Base-by-base conservation (phyloP, 2,888 invertebrate genomes). In the Dryadula phaetusa region DNA sequence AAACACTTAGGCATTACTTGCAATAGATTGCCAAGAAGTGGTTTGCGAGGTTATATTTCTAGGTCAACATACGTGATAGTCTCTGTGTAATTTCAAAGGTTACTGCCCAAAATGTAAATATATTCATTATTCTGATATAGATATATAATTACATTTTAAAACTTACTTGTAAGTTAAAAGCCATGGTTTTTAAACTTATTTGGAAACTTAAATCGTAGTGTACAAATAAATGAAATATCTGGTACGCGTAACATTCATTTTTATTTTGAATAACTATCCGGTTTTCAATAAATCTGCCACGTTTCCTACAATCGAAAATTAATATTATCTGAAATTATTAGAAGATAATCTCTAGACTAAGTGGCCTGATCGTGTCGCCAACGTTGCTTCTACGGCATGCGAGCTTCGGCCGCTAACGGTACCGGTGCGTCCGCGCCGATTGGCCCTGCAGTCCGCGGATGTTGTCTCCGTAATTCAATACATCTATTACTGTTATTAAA, bases 401-500 rank as follows among this genome's bases (percentile, higher is more conserved):
- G 71, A 72, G 75, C 70, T 75, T 74, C 73, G 76, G 77, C 75
- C 77, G 73, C 75, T 90, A 90, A 90, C 90, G 90, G 91, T 84
- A 88, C 82, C 70, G 61, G 64, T 73, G 80, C 77, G 81, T 66
- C 40, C 32, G 80, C 82, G 80, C 77, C 80, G 81, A 82, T 82
- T 81, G 87, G 88, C 88, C 87, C 90, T 88, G 84, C 84, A 83
- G 75, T 82, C 81, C 80, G 83, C 81, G 82, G 85, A 82, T 84
- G 82, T 79, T 83, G 85, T 84, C 88, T 87, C 83, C 82, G 87
- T 85, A 85, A 87, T 85, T 83, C 84, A 83, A 90, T 88, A 90
- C 84, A 86, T 89, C 88, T 88, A 88, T 87, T 88, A 88, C 86
- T 88, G 88, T 89, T 88, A 89, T 88, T 89, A 88, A 88, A 86